Percentiles rank a stretch among this genome's conserved stretches.
These are phyloP conservation scores for Proctacanthus coquilletti DNA, from an alignment of 1,140 invertebrate genomes.

Conservation along the genomic window DNA sequence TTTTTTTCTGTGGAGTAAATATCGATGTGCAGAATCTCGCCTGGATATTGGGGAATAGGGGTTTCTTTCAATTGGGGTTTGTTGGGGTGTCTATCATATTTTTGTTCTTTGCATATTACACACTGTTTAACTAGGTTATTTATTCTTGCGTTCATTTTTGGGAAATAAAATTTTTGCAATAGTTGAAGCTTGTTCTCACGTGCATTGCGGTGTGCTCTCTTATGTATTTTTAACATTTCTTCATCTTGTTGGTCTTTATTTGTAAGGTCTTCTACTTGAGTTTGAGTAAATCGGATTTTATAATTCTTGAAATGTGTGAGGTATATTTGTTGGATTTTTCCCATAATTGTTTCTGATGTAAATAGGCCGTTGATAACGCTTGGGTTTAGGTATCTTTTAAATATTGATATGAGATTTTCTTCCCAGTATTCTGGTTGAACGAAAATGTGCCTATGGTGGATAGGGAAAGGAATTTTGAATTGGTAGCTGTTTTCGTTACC, in stretches of 20 bases:
- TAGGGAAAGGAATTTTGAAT: conserved; percentile 3
- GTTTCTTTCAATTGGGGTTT: conserved; percentile 2
- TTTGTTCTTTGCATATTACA: conserved; percentile 6
- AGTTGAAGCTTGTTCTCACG: conserved; percentile 7
- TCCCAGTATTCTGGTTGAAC: neutral
- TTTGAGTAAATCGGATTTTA: conserved; percentile 4
- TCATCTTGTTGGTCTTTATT: conserved; percentile 5
- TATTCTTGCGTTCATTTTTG: conserved; percentile 6
- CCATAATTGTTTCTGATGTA: conserved; percentile 1
- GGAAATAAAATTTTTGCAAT: conserved; percentile 8
- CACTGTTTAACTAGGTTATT: conserved; percentile 5
- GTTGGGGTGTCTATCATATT: conserved; percentile 5
- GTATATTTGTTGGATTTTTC: conserved; percentile 5
- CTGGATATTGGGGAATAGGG: conserved; percentile 6
- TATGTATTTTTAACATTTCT: conserved; percentile 4
- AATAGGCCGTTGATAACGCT: conserved; percentile 2
- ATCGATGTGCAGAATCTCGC: conserved; percentile 7
- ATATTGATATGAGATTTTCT: neutral
- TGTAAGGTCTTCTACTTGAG: conserved; percentile 3
- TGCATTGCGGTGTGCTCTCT: conserved; percentile 5
- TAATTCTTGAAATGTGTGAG: conserved; percentile 2
- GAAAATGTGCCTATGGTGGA: neutral
- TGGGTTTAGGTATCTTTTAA: conserved; percentile 1
- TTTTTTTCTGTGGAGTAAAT: conserved; percentile 6
- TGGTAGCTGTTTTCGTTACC: neutral